Evolutionary conservation across 1,140 invertebrate species (phyloP).

Genomic region (Bathynomus jamesi): DNA sequence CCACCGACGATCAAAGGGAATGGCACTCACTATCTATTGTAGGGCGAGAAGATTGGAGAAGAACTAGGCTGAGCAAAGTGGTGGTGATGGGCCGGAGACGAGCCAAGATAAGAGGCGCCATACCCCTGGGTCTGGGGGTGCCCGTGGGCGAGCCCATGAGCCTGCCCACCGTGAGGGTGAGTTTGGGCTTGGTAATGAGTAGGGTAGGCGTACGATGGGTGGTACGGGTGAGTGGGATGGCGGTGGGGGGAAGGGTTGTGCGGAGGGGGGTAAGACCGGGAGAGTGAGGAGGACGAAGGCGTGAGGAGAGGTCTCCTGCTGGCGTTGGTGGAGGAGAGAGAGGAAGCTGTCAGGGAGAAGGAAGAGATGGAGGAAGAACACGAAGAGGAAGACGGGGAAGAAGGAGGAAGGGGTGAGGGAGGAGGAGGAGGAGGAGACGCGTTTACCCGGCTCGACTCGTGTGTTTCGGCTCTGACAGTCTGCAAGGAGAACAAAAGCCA

Average conservation of each 20-base stretch:
- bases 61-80: slow-evolving; percentile 37
- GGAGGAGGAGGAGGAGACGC: slow-evolving; percentile 16
- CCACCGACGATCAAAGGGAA: slow-evolving; percentile 13
- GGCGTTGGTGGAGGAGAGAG: not conserved
- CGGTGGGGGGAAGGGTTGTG: slow-evolving; percentile 11
- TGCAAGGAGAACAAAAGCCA: slow-evolving; percentile 37
- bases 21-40: slow-evolving; percentile 38
- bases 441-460: slow-evolving; percentile 33
- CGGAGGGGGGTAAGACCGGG: slow-evolving; percentile 15
- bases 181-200: slow-evolving; percentile 22
- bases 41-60: slow-evolving; percentile 37
- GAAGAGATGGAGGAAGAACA: slow-evolving; percentile 25
- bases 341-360: slow-evolving; percentile 13
- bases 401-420: slow-evolving; percentile 12
- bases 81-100: slow-evolving; percentile 31
- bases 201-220: slow-evolving; percentile 20
- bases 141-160: too few relatives aligned
- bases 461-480: slow-evolving; percentile 38
- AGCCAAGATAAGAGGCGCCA: slow-evolving; percentile 36
- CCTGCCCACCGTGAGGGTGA: slow-evolving; percentile 27
- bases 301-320: slow-evolving; percentile 8
- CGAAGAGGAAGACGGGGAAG: slow-evolving; percentile 23
- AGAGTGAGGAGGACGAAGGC: slow-evolving; percentile 16
- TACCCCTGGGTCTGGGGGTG: slow-evolving; percentile 2
- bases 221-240: slow-evolving; percentile 26